Evolutionary conservation across 2,888 invertebrate genomes (phyloP).

Genomic region (Zaprionus bogoriensis): DNA sequence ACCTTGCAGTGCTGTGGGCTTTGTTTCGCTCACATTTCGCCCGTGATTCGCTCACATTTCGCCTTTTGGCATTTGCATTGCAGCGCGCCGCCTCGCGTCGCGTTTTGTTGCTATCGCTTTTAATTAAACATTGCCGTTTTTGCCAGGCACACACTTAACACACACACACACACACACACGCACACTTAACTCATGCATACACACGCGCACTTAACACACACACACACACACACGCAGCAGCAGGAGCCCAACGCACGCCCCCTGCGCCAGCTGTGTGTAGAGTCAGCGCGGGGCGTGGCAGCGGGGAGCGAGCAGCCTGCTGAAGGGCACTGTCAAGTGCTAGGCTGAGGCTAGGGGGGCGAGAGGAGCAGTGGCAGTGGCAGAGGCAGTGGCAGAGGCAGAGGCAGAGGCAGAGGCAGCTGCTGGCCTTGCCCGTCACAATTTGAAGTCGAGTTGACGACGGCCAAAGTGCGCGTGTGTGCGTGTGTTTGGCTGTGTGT

Average conservation of each 20-base stretch:
- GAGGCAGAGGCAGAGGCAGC: too few relatives aligned
- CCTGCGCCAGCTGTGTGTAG: not conserved
- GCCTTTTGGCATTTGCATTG: conserved; percentile 18
- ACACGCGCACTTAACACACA: conserved; percentile 17
- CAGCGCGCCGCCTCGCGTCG: conserved; percentile 29
- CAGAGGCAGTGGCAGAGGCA: not conserved
- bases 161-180: not conserved
- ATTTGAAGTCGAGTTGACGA: conserved; percentile 61
- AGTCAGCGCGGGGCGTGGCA: not conserved
- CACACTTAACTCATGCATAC: not conserved
- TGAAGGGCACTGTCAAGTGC: not conserved
- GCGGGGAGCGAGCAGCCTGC: not conserved
- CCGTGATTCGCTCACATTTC: conserved; percentile 17
- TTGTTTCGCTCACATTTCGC: conserved; percentile 21
- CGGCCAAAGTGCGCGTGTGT: conserved; percentile 6
- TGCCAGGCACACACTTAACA: conserved; percentile 9
- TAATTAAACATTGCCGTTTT: conserved; percentile 57
- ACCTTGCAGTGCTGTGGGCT: not conserved
- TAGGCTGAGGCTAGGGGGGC: not conserved
- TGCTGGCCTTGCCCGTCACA: conserved; percentile 48
- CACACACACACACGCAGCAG: not conserved
- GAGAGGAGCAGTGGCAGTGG: not conserved
- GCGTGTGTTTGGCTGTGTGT: conserved; percentile 4
- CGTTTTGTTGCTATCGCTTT: conserved; percentile 51
- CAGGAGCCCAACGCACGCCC: not conserved